phyloP scores from a whole-genome alignment of 2,113 vertebrate genomes.

The Tachysurus fulvidraco region DNA sequence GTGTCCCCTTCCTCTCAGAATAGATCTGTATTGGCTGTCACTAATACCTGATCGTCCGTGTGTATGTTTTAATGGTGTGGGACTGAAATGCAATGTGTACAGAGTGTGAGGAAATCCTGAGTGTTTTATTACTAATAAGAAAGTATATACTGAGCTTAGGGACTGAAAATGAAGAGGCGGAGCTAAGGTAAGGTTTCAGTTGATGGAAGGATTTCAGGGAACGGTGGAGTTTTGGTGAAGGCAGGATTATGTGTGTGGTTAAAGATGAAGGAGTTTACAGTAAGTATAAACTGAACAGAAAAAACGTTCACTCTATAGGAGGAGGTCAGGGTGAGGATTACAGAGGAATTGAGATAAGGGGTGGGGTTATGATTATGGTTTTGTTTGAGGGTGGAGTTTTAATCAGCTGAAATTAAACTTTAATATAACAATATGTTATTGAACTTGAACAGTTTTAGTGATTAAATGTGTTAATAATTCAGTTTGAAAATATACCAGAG shows the following conservation, averaged over 20 bases:
- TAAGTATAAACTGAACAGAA: neutral
- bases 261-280: neutral
- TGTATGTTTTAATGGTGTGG: neutral
- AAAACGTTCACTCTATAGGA: neutral
- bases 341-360: neutral
- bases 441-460: neutral
- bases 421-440: neutral
- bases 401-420: neutral
- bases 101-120: neutral
- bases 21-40: neutral
- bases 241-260: neutral
- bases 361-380: neutral
- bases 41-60: neutral
- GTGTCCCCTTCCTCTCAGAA: conserved; percentile 28
- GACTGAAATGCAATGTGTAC: neutral
- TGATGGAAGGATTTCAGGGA: neutral
- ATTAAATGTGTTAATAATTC: neutral
- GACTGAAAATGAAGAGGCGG: neutral
- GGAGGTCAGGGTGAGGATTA: neutral
- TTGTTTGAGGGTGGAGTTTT: neutral
- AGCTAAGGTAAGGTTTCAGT: neutral
- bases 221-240: neutral
- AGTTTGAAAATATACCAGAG: neutral
- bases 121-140: neutral
- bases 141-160: neutral